These are phyloP conservation scores for Girardinus metallicus DNA, from an alignment of 2,797 vertebrate genomes.

Conservation along the genomic window DNA sequence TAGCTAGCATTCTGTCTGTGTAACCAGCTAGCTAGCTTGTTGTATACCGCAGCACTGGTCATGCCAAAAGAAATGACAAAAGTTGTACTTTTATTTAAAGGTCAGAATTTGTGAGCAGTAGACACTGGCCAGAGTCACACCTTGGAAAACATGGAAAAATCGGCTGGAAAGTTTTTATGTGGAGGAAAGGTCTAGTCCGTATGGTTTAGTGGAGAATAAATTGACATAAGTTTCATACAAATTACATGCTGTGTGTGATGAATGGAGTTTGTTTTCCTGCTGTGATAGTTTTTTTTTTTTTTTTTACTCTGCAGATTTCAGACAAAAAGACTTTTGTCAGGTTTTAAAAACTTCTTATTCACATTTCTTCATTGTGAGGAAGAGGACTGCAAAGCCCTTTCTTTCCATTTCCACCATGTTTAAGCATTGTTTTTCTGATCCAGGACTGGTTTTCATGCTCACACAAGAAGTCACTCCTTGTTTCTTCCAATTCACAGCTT, in stretches of 20 bases:
- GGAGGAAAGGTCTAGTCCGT: background rate
- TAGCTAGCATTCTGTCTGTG: background rate
- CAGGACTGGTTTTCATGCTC: background rate
- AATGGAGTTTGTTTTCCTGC: background rate
- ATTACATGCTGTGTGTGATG: background rate
- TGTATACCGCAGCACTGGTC: background rate
- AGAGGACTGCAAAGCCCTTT: background rate
- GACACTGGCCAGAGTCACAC: background rate
- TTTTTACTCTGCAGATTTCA: too few relatives aligned
- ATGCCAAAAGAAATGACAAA: background rate
- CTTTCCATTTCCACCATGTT: background rate
- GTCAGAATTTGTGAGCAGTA: background rate
- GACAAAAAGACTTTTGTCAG: background rate
- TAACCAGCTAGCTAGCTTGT: background rate
- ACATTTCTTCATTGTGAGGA: background rate
- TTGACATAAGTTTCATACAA: background rate
- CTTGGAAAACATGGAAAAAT: background rate
- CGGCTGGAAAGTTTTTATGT: background rate
- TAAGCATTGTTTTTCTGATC: background rate
- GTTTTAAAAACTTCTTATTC: background rate
- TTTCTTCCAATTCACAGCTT: background rate
- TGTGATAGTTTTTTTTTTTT: too few relatives aligned
- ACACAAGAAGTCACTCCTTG: background rate
- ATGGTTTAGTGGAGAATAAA: background rate
- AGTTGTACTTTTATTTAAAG: background rate